These are phyloP conservation scores for Periophthalmus magnuspinnatus DNA, from an alignment of 2,797 vertebrate species.

Conservation along the genomic window DNA sequence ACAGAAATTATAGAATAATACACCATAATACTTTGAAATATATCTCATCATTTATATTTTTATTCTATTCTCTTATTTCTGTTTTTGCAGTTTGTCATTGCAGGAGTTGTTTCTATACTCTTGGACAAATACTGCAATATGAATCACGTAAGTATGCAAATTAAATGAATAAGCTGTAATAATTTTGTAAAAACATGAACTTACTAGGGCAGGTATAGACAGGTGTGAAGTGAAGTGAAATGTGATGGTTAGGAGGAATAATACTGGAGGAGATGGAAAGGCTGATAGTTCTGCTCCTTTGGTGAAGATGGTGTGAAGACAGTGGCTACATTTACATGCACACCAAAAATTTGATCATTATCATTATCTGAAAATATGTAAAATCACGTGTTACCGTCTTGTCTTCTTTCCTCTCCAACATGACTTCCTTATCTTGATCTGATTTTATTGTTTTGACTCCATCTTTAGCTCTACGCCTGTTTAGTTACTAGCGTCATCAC, in stretches of 20 bases:
- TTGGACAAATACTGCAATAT: slow-evolving; percentile 66
- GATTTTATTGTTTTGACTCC: not conserved
- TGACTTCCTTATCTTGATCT: not conserved
- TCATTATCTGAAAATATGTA: no score
- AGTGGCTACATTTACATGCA: no score
- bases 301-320: no score
- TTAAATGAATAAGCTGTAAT: not conserved
- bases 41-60: not conserved
- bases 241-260: no score
- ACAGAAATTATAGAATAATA: no score
- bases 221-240: no score
- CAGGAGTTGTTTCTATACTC: slow-evolving; percentile 63
- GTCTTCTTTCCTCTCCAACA: not conserved
- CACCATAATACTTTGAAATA: no score
- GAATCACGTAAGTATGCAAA: slow-evolving; percentile 63
- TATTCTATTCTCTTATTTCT: slow-evolving; percentile 3
- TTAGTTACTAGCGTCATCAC: slow-evolving; percentile 41
- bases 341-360: no score
- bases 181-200: not conserved
- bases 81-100: slow-evolving; percentile 65
- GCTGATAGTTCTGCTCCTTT: no score
- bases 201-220: no score
- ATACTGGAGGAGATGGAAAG: no score
- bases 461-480: slow-evolving; percentile 58
- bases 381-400: not conserved